Base-by-base conservation (phyloP, 2,797 vertebrate genomes). In the Bradypodion pumilum region DNA sequence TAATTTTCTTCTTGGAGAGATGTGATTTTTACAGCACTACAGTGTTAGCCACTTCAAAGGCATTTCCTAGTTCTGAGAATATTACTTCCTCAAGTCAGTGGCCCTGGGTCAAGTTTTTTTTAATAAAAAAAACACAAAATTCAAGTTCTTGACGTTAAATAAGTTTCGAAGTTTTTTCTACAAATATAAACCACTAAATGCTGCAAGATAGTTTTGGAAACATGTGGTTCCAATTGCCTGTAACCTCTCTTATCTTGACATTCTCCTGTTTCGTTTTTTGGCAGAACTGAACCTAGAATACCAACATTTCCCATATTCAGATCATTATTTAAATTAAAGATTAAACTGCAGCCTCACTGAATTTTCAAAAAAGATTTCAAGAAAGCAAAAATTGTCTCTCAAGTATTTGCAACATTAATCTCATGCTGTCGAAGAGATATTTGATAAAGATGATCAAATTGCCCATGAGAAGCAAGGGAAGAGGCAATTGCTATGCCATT, bases 21-120 rank as follows among this genome's bases (percentile, higher is more conserved):
- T 49, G 23, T 27, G 66, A 60, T 69, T 82, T 49, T 32, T 78
- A 86, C 16, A 81, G 72, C 52, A 72, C 56, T 42, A 29, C 21
- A 72, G 21, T 73, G 73, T 40, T 49, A 82, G 15, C 27, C 76
- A 59, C 56, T 80, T 72, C 59, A 59, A 62, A 66, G 73, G 66
- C 21, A 23, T 40, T 40, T 83, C 56, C 56, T 74, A 21, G 15
- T 72, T 73, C 16, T 6, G 56, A 78, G 15, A 46, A 73, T 68
- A 82, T 82, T 75, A 81, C 35, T 85, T 86, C 52, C 81, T 66
- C 35, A 78, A 68, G 66, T 56, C 35, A 42, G 76, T 32, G 25
- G 37, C 75, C 74, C 66, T 56, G 10, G 0, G 60, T 0, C 4
- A 44, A 68, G 27, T 25, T 59, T 81, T 63, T 70, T 27, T 59